Conservation (phyloP, 2,113 vertebrate genomes). For the Centropristis striata region DNA sequence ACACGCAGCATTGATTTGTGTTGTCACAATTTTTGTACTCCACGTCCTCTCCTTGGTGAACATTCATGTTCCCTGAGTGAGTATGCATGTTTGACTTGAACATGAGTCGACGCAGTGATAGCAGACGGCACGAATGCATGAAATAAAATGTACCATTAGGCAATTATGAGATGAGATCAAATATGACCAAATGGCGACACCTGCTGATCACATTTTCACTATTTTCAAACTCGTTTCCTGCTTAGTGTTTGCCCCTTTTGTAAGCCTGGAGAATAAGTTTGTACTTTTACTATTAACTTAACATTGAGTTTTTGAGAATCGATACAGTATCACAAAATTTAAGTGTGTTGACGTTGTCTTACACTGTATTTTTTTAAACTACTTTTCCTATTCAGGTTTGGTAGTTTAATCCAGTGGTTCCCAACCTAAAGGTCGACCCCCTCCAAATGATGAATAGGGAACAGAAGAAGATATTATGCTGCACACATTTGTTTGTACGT, state of each 20-base stretch:
- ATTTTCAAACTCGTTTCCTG: neutral
- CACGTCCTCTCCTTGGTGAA: neutral
- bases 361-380: too few species aligned
- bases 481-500: too few species aligned
- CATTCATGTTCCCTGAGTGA: neutral
- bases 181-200: constrained; percentile 39
- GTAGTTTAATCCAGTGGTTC: too few species aligned
- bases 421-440: too few species aligned
- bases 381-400: too few species aligned
- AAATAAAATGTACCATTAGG: neutral
- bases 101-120: neutral
- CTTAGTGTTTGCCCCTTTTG: neutral
- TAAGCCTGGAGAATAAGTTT: neutral
- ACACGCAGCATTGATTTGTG: neutral
- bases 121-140: neutral
- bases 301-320: too few species aligned
- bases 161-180: neutral
- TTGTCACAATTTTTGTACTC: too few species aligned
- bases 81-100: neutral
- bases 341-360: too few species aligned
- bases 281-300: too few species aligned
- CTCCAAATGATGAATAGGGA: too few species aligned
- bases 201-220: neutral
- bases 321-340: too few species aligned
- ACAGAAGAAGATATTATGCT: too few species aligned